Percentiles rank a stretch among this genome's conserved stretches.
phyloP scores from a whole-genome alignment of 2,888 invertebrate genomes.

The Danaus chrysippus region DNA sequence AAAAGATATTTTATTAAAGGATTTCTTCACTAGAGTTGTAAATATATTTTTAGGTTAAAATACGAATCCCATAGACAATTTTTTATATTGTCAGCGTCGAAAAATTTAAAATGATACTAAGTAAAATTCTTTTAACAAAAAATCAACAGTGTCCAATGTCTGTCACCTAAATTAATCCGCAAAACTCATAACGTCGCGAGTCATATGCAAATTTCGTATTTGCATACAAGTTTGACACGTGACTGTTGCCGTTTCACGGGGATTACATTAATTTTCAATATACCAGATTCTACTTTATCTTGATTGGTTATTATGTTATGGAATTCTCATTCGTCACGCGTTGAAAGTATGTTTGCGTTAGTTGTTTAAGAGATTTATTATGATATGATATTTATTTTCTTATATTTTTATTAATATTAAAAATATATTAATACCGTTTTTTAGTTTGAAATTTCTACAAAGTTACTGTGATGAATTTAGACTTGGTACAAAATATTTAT shows the following conservation, averaged over 20 bases:
- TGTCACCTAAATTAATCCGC: conserved; percentile 30
- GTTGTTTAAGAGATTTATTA: conserved; percentile 1
- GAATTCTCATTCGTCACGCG: background rate
- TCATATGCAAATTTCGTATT: conserved; percentile 51
- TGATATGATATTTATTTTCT: background rate
- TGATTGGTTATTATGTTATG: conserved; percentile 1
- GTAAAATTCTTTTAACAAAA: conserved; percentile 3
- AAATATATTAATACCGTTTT: background rate
- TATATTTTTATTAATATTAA: conserved; percentile 1
- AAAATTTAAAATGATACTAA: background rate
- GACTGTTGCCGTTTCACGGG: conserved; percentile 48
- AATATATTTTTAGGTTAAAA: background rate
- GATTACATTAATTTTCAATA: conserved; percentile 73
- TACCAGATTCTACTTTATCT: conserved; percentile 11
- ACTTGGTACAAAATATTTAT: no score
- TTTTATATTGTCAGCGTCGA: background rate
- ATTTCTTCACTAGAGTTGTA: background rate
- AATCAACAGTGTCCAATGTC: conserved; percentile 1
- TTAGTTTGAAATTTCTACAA: no score
- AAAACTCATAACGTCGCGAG: conserved; percentile 29
- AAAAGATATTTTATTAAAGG: background rate
- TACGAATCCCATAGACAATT: background rate
- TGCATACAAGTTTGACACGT: conserved; percentile 58
- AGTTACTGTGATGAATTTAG: no score
- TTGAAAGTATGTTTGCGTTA: background rate